Conservation (phyloP, 2,888 invertebrate species). For the Panopea generosa region DNA sequence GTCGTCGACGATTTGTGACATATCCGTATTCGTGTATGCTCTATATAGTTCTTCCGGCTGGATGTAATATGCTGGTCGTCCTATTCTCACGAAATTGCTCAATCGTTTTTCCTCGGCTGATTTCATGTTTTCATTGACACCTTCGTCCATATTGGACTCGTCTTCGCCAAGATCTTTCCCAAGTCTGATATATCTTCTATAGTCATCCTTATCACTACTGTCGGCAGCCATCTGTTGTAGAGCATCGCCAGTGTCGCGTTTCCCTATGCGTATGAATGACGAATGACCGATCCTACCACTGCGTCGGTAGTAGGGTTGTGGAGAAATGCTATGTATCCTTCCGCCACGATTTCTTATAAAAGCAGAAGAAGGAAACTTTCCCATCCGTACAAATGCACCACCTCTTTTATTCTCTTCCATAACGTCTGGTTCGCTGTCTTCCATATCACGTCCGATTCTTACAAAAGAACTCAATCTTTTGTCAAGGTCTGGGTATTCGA, state of each 20-base stretch:
- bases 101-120: slow-evolving; percentile 19
- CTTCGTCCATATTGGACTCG: neutral
- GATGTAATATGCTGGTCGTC: neutral
- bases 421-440: slow-evolving; percentile 4
- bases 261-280: slow-evolving; percentile 68
- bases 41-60: neutral
- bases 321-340: slow-evolving; percentile 40
- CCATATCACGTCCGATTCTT: slow-evolving; percentile 38
- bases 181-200: neutral
- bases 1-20: neutral
- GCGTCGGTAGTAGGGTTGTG: slow-evolving; percentile 58
- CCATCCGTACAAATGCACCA: slow-evolving; percentile 66
- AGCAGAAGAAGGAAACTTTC: slow-evolving; percentile 67
- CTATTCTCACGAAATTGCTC: slow-evolving; percentile 42
- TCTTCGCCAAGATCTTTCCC: neutral
- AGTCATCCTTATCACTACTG: neutral
- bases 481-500: slow-evolving; percentile 7
- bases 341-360: slow-evolving; percentile 53
- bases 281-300: slow-evolving; percentile 65
- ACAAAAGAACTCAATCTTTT: slow-evolving; percentile 52
- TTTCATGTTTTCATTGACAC: neutral
- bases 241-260: slow-evolving; percentile 58
- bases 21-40: neutral
- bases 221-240: slow-evolving; percentile 20
- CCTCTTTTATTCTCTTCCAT: slow-evolving; percentile 27